Conservation (phyloP, 1,140 invertebrate species). For the Eulimnadia texana region DNA sequence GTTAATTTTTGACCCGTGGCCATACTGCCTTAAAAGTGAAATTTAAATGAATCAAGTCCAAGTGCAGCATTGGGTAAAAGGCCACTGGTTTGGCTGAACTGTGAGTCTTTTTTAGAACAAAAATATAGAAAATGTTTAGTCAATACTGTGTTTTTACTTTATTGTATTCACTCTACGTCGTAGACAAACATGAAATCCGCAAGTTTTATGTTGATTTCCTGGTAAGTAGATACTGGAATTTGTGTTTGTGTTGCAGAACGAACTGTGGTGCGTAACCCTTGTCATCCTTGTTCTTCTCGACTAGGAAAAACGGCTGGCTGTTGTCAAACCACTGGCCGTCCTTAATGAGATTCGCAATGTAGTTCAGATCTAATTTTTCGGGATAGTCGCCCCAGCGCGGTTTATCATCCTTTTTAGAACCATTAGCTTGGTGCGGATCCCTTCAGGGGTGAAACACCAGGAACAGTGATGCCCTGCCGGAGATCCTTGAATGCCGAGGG, state of each 20-base stretch:
- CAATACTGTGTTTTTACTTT: too few relatives aligned
- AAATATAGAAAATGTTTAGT: too few relatives aligned
- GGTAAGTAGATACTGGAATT: background rate
- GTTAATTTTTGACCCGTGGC: too few relatives aligned
- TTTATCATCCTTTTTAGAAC: conserved; percentile 20
- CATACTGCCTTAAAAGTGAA: too few relatives aligned
- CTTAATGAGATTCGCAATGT: conserved; percentile 43
- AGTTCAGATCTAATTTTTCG: conserved; percentile 37
- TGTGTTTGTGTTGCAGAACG: conserved; percentile 9
- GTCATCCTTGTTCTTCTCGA: conserved; percentile 7
- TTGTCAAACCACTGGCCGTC: conserved; percentile 44
- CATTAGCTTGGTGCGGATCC: conserved; percentile 36
- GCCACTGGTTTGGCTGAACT: too few relatives aligned
- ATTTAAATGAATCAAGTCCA: too few relatives aligned
- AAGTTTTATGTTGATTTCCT: background rate
- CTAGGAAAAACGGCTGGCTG: conserved; percentile 18
- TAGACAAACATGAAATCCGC: too few relatives aligned
- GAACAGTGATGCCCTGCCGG: conserved; percentile 52
- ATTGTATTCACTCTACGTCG: too few relatives aligned
- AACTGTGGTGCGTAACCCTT: conserved; percentile 9
- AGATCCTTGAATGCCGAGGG: conserved; percentile 44
- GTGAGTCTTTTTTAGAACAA: too few relatives aligned
- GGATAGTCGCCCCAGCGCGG: conserved; percentile 19
- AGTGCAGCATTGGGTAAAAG: too few relatives aligned
- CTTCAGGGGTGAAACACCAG: conserved; percentile 41